A percentile compares a stretch with the other conserved stretches of the same genome.
phyloP scores from a whole-genome alignment of 2,797 vertebrate species.

The Channa striata region DNA sequence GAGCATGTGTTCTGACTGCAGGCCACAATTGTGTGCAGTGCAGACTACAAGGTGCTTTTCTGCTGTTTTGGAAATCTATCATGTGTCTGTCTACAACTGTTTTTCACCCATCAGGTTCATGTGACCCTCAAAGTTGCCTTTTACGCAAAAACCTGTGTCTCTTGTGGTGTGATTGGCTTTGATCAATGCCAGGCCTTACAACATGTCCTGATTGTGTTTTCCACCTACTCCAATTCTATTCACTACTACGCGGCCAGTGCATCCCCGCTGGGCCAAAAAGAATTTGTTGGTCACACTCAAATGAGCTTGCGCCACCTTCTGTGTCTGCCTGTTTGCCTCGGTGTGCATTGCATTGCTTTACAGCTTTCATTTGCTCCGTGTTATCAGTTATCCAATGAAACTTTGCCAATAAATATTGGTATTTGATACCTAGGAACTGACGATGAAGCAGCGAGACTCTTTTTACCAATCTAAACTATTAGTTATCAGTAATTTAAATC shows the following conservation, averaged over 20 bases:
- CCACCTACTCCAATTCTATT: slow-evolving; percentile 15
- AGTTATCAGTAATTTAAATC: background rate
- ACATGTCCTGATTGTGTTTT: slow-evolving; percentile 24
- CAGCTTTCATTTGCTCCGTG: background rate
- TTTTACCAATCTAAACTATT: slow-evolving; percentile 15
- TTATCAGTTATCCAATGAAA: slow-evolving; percentile 42
- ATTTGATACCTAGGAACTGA: slow-evolving; percentile 21
- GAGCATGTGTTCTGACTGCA: too few species aligned
- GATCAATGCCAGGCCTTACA: background rate
- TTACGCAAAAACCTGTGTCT: background rate
- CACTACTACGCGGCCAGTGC: background rate
- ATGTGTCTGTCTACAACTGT: background rate
- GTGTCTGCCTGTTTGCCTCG: background rate
- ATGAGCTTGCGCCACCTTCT: background rate
- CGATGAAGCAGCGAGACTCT: slow-evolving; percentile 4
- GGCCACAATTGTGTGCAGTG: too few species aligned
- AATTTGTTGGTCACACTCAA: slow-evolving; percentile 27
- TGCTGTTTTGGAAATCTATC: background rate
- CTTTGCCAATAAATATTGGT: slow-evolving; percentile 24
- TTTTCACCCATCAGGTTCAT: background rate
- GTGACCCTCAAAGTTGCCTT: background rate
- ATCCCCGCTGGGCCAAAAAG: background rate
- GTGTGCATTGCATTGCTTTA: background rate
- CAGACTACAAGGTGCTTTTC: background rate
- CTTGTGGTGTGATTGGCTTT: slow-evolving; percentile 21